These are phyloP conservation scores for Falco novaeseelandiae DNA, from an alignment of 2,797 vertebrate species.

Conservation along the genomic window DNA sequence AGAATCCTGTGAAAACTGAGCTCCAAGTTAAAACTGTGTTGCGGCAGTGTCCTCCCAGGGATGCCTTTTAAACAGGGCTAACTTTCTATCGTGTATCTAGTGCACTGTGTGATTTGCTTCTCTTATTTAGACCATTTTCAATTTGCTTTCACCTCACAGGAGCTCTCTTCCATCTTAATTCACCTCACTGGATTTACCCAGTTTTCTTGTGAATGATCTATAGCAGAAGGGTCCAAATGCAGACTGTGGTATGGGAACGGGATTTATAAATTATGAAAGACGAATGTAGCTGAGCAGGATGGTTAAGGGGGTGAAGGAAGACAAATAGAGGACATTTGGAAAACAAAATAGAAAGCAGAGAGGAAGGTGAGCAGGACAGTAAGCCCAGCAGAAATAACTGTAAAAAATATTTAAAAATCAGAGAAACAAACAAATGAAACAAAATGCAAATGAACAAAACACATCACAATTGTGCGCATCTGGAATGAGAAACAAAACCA, in stretches of 20 bases:
- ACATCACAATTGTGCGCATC: neutral
- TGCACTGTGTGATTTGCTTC: neutral
- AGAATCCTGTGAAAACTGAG: neutral
- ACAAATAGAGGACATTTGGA: constrained; percentile 21
- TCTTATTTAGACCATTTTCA: neutral
- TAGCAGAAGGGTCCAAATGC: constrained; percentile 44
- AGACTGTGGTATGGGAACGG: neutral
- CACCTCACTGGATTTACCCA: constrained; percentile 19
- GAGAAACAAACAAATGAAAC: neutral
- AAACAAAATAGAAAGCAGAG: neutral
- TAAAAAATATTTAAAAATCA: neutral
- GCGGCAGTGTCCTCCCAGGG: neutral
- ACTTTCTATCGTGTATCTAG: neutral
- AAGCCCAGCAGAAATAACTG: neutral
- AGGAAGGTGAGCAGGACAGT: neutral
- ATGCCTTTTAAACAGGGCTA: neutral
- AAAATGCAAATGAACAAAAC: neutral
- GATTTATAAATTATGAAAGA: constrained; percentile 65
- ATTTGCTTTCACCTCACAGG: constrained; percentile 53
- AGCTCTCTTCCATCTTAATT: constrained; percentile 34
- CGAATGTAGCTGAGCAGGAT: constrained; percentile 32
- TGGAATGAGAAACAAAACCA: neutral
- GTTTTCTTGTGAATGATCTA: constrained; percentile 54
- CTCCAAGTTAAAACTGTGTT: neutral
- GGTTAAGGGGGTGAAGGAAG: constrained; percentile 1